These are phyloP conservation scores for Temnothorax ravouxi DNA, from an alignment of 2,888 invertebrate species.

Conservation along the genomic window DNA sequence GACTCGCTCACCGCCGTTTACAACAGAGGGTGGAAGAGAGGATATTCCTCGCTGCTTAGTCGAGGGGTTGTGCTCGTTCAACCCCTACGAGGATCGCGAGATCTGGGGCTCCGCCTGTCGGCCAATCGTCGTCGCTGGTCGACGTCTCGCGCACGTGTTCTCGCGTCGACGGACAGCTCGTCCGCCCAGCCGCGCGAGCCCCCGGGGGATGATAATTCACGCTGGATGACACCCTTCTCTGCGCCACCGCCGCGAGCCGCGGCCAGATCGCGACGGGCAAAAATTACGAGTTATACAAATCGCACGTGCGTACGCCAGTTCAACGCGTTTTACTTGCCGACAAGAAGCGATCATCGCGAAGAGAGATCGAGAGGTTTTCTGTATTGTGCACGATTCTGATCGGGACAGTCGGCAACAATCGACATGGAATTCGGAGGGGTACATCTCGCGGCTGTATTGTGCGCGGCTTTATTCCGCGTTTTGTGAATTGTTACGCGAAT, in stretches of 20 bases:
- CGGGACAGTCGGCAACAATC: background rate
- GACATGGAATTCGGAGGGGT: background rate
- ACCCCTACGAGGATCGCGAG: slow-evolving; percentile 43
- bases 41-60: background rate
- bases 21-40: slow-evolving; percentile 25
- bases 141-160: slow-evolving; percentile 60
- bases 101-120: slow-evolving; percentile 68
- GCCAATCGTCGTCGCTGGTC: slow-evolving; percentile 66
- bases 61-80: slow-evolving; percentile 68
- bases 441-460: background rate
- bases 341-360: slow-evolving; percentile 56
- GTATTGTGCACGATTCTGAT: too few species aligned
- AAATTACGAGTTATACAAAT: slow-evolving; percentile 82
- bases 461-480: background rate
- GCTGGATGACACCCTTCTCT: slow-evolving; percentile 31
- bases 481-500: slow-evolving; percentile 8
- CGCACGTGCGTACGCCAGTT: slow-evolving; percentile 66
- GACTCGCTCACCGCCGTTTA: background rate
- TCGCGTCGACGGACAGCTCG: slow-evolving; percentile 57
- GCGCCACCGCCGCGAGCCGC: background rate
- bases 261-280: slow-evolving; percentile 67
- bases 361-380: background rate
- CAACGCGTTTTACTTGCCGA: slow-evolving; percentile 53
- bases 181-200: slow-evolving; percentile 53
- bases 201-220: slow-evolving; percentile 38